Conservation (phyloP, 2,113 vertebrate species). For the Hippocampus guttulatus region DNA sequence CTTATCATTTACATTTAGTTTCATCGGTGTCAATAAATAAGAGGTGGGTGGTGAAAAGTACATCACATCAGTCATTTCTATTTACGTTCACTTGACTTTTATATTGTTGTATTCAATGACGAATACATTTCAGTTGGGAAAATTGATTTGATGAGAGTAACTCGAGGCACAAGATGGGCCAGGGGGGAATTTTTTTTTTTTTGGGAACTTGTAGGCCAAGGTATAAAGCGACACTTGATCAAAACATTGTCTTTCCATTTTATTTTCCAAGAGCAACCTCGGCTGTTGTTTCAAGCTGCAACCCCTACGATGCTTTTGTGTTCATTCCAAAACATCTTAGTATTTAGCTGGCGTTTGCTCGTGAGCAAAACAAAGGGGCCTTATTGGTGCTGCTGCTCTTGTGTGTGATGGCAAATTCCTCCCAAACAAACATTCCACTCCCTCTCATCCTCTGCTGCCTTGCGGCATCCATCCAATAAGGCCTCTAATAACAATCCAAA, state of each 20-base stretch:
- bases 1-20: not conserved
- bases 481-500: slow-evolving; percentile 38
- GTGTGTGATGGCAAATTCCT: not conserved
- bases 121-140: no score
- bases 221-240: not conserved
- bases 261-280: not conserved
- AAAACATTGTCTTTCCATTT: not conserved
- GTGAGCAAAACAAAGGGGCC: not conserved
- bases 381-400: not conserved
- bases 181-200: no score
- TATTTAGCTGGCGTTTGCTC: not conserved
- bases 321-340: not conserved
- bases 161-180: not conserved
- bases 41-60: not conserved
- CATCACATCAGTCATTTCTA: not conserved
- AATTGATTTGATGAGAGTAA: no score
- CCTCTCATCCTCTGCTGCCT: slow-evolving; percentile 26
- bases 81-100: not conserved
- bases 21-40: not conserved
- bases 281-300: not conserved
- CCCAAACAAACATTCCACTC: slow-evolving; percentile 15
- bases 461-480: slow-evolving; percentile 28
- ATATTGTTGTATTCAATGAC: no score
- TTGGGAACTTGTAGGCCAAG: not conserved
- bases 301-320: not conserved